These are phyloP conservation scores for Caenorhabditis sp. DNA, from an alignment of 2,888 invertebrate species.

Conservation along the genomic window DNA sequence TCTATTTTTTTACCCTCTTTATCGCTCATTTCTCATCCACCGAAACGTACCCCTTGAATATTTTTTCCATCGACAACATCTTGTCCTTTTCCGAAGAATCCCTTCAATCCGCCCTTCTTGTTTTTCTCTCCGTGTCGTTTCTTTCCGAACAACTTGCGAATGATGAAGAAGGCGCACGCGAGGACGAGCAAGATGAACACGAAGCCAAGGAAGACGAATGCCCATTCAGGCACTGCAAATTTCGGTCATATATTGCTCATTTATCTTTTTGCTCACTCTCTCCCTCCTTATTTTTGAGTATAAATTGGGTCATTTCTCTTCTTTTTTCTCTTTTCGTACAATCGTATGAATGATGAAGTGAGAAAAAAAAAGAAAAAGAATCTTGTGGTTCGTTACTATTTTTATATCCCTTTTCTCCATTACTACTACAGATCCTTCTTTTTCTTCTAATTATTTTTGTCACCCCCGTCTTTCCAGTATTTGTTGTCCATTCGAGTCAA, in stretches of 20 bases:
- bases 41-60: constrained; percentile 66
- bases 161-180: constrained; percentile 77
- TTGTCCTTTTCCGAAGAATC: constrained; percentile 77
- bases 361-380: constrained; percentile 1
- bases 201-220: constrained; percentile 82
- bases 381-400: not conserved
- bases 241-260: constrained; percentile 30
- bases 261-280: constrained; percentile 2
- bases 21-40: constrained; percentile 5
- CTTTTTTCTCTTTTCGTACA: constrained; percentile 22
- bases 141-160: constrained; percentile 82
- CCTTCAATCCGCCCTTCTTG: constrained; percentile 77
- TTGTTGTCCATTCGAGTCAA: constrained; percentile 35
- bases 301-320: constrained; percentile 3
- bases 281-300: not conserved
- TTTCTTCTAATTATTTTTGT: constrained; percentile 51
- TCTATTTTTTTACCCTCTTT: not conserved
- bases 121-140: constrained; percentile 83
- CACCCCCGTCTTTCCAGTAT: constrained; percentile 13
- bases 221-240: constrained; percentile 82
- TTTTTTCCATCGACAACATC: constrained; percentile 72
- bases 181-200: constrained; percentile 78
- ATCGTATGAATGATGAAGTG: constrained; percentile 7
- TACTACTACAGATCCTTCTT: not conserved
- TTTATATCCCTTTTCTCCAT: not conserved